Evolutionary conservation across 1,140 invertebrate species (phyloP), one percentile per base, ranked within the genome.

Genomic region (Cryptotermes secundus): DNA sequence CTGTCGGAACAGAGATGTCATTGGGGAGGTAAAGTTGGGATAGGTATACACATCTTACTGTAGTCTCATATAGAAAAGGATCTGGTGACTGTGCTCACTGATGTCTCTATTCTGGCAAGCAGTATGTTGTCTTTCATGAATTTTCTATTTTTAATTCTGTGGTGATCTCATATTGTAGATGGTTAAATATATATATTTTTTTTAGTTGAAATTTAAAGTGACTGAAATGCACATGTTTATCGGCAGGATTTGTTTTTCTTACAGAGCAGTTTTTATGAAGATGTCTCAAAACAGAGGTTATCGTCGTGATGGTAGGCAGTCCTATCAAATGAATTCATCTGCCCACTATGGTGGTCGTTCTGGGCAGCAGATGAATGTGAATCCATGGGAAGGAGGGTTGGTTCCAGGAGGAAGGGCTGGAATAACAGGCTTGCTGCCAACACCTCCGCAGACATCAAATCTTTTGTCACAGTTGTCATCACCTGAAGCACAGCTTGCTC

Each of bases 321-420:
- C 35, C 16, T 82, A 45, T 82, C 81, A 82, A n/a, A 72, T 72
- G 59, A 59, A 59, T 10, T 49, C 81, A 24, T 31, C n/a, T 24
- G 35, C 42, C 4, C 42, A 59, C 10, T 82, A 82, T 34, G 83
- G 36, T 24, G 84, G 81, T 79, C 80, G 31, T 36, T 38, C 83
- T 83, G 83, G 72, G 10, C n/a, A 36, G 38, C 49, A 72, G 26
- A 38, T 38, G 49, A 59, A 89, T 22, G 45, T 84, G 83, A 84
- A 89, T 24, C 91, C 91, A 26, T 91, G 91, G 91, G 90, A 91
- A 87, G 88, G 89, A 35, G 91, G 91, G 35, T 88, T 91, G 84
- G 91, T 91, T 89, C 91, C 91, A n/a, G 85, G 85, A 34, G 85
- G 85, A 9, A n/a, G 83, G 6, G 34, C 53, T 31, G 79, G 82